Evolutionary conservation across 2,797 vertebrate species (phyloP), one percentile per base, ranked within the genome.

Genomic region (Poeciliopsis gracilis): DNA sequence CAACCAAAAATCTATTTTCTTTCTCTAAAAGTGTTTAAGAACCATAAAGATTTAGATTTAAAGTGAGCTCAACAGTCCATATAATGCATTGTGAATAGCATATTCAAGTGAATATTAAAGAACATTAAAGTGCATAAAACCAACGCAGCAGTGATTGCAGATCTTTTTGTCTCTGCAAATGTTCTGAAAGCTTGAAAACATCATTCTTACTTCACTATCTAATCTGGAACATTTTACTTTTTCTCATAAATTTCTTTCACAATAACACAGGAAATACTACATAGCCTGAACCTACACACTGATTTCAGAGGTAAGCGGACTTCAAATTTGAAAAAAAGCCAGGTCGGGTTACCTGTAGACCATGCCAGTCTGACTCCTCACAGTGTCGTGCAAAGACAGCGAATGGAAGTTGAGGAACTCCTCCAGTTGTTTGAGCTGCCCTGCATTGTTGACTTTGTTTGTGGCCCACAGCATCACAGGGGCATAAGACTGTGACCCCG

Each of bases 401-500:
- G 96, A 93, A n/a, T 98, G 97, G 30, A 95, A 91, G 69, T 94
- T 94, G 77, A 97, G 94, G 86, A 98, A 97, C 90, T 92, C 95
- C 88, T 98, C 96, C 93, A 98, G 92, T 55, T 93, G 90, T 78
- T 96, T 97, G 57, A 96, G 90, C 85, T 97, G 95, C 0, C 63
- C 9, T 3, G 84, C 82, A 0, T 43, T 82, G 20, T 93, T 94
- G 41, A 73, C 85, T 71, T 89, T 92, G 16, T 86, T 91, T 0
- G 90, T 79, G 0, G 90, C 89, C 94, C 96, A 94, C 87, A 95
- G 85, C 81, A 89, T 76, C 15, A 92, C 72, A 0, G 94, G 92
- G 1, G 91, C 53, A 0, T 84, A 92, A 5, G 87, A n/a, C 82
- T 90, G 87, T 18, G 75, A 72, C 18, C 82, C 90, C 0, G 63